Conservation (phyloP, 35 echinoderm and acorn worm species). For the Hemicentrotus pulcherrimus region DNA sequence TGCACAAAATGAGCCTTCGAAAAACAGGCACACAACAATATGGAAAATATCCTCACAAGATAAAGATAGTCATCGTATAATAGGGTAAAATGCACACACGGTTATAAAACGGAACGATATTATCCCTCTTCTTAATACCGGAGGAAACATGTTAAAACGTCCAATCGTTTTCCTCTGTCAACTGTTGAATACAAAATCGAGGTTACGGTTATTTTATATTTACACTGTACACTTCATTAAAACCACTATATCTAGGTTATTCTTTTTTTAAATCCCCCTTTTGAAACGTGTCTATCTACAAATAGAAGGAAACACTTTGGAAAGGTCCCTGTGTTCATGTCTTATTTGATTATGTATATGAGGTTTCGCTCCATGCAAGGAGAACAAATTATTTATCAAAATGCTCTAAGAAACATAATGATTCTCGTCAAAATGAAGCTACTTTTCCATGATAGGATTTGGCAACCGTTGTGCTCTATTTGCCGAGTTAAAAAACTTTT, state of each 20-base stretch:
- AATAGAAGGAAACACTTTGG: neutral
- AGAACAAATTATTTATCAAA: too few species aligned
- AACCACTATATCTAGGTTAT: neutral
- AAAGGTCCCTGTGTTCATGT: neutral
- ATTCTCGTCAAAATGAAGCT: too few species aligned
- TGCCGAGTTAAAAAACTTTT: too few species aligned
- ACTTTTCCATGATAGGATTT: too few species aligned
- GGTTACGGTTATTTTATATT: slow-evolving; percentile 14
- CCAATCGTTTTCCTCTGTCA: neutral
- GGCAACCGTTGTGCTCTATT: too few species aligned
- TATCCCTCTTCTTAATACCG: neutral
- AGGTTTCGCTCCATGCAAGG: neutral
- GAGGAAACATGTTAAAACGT: neutral
- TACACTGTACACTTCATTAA: neutral
- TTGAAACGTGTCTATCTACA: neutral
- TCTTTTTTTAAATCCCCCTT: neutral
- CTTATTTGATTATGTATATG: neutral
- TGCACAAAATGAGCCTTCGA: neutral
- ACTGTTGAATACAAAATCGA: slow-evolving; percentile 13
- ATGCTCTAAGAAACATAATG: too few species aligned
- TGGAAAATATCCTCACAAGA: neutral
- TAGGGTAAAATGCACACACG: slow-evolving; percentile 43
- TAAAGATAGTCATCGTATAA: neutral
- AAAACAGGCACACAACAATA: slow-evolving; percentile 9
- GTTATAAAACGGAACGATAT: slow-evolving; percentile 23